Conservation (phyloP, 2,113 vertebrate species). For the Mormyrus iriodes region DNA sequence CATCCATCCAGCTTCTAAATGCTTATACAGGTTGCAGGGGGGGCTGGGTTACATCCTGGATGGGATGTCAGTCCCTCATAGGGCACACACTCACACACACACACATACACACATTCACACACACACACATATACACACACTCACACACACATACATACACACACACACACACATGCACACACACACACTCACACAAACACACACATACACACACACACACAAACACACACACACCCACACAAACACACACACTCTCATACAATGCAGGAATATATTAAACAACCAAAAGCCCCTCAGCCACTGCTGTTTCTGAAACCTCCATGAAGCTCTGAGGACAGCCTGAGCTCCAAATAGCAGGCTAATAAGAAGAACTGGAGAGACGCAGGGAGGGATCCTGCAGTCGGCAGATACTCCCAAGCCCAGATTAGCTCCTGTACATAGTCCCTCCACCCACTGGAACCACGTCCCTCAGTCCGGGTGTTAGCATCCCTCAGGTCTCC, state of each 20-base stretch:
- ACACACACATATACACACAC: too few species aligned
- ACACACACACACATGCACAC: too few species aligned
- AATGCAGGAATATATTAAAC: constrained; percentile 20
- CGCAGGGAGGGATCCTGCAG: not conserved
- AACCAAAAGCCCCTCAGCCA: not conserved
- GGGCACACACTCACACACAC: too few species aligned
- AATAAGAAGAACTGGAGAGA: not conserved
- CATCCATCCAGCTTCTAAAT: constrained; percentile 1
- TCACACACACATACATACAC: too few species aligned
- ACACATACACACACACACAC: too few species aligned
- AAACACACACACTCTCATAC: not conserved
- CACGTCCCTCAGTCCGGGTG: not conserved
- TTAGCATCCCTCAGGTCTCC: not conserved
- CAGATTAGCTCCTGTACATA: not conserved
- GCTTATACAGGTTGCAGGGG: not conserved
- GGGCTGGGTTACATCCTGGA: not conserved
- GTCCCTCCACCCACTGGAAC: not conserved
- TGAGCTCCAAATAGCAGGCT: not conserved
- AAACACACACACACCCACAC: too few species aligned
- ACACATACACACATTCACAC: too few species aligned
- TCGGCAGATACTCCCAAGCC: not conserved
- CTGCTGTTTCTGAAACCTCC: not conserved
- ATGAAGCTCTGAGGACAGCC: not conserved
- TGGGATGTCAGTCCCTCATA: not conserved
- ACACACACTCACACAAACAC: too few species aligned